Evolutionary conservation across 1,140 invertebrate genomes (phyloP).

Genomic region (Drosophila fuyamai): DNA sequence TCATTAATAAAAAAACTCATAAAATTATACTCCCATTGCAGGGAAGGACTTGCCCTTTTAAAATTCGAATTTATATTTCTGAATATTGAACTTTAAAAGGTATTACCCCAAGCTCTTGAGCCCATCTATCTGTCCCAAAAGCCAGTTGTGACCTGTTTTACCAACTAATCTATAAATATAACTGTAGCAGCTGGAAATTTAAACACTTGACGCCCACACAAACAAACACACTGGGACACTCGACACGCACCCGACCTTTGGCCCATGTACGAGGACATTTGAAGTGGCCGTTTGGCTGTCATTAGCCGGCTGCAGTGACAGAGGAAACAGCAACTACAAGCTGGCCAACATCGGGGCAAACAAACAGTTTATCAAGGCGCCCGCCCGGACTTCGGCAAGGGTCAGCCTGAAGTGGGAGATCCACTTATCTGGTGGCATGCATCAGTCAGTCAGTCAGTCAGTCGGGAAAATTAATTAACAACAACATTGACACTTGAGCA

Average conservation of each 20-base stretch:
- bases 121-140: no score
- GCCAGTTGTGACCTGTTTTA: not conserved
- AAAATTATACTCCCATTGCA: not conserved
- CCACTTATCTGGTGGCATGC: slow-evolving; percentile 75
- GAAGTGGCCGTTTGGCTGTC: slow-evolving; percentile 65
- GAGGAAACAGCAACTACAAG: slow-evolving; percentile 35
- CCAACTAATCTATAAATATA: slow-evolving; percentile 33
- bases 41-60: not conserved
- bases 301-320: slow-evolving; percentile 61
- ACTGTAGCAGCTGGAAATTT: slow-evolving; percentile 66
- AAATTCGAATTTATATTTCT: not conserved
- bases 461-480: slow-evolving; percentile 79
- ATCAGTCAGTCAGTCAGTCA: slow-evolving; percentile 64
- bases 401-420: slow-evolving; percentile 30
- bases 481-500: slow-evolving; percentile 81
- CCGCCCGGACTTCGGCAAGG: slow-evolving; percentile 27
- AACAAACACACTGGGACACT: slow-evolving; percentile 32
- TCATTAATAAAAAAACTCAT: no score
- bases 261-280: slow-evolving; percentile 21
- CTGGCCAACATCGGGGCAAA: slow-evolving; percentile 41
- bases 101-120: not conserved
- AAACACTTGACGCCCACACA: slow-evolving; percentile 54
- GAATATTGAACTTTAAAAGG: not conserved
- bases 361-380: slow-evolving; percentile 50
- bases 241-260: slow-evolving; percentile 41